Base-by-base conservation (phyloP, 2,113 vertebrate species). In the Edolisoma coerulescens region DNA sequence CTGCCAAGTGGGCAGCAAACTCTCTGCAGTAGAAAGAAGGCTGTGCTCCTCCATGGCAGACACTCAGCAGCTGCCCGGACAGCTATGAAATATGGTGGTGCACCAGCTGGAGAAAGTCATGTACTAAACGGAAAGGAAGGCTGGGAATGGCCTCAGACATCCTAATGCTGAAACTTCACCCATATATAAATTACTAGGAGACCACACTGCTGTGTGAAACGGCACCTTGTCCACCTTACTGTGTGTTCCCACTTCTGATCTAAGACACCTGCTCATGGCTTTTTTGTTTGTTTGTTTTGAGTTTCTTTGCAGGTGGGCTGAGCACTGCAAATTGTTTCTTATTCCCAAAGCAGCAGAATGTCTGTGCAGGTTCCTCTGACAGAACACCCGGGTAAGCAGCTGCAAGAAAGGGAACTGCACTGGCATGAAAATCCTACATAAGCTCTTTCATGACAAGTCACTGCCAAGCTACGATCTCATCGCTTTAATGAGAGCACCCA, bases 61-160 rank as follows among this genome's bases (percentile, higher is more conserved):
- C 41, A 57, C 41, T 49, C 24, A 41, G 76, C 45, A 52, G 79
- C 57, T 92, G 39, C 39, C 33, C 21, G 53, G 86, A 70, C 75
- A 90, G 42, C 56, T 33, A 32, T 0, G 0, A 69, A 87, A 90
- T 15, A 42, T 1, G 0, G 37, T 8, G 49, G 24, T 24, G 67
- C 41, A 27, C 17, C 5, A 35, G 37, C 3, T 53, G 22, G 52
- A 76, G 50, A 61, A 52, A 47, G 30, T 37, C 3, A 2, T 1
- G 0, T 21, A 27, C 37, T 15, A 17, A 19, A 44, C 1, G 10
- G 45, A 80, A 92, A 68, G 26, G 37, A 79, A 76, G 59, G 49
- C 37, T 92, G 44, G 4, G 3, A 90, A 87, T 3, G 16, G 61
- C 49, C 44, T 52, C 35, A 59, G 37, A 68, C 32, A 93, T n/a